phyloP scores from a whole-genome alignment of 2,797 vertebrate species.

The Epinephelus coioides region DNA sequence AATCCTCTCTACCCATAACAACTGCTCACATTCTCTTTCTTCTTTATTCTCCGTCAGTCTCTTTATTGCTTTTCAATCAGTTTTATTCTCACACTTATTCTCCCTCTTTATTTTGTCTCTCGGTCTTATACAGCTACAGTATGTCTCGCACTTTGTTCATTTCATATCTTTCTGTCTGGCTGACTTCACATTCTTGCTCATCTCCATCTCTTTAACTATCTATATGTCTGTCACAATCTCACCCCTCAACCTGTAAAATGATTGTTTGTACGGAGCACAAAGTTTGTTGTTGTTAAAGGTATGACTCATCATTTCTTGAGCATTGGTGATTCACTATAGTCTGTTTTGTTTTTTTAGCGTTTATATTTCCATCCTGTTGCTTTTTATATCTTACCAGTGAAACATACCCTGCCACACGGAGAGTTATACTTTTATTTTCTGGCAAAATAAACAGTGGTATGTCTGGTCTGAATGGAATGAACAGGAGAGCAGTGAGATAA shows the following conservation, averaged over 20 bases:
- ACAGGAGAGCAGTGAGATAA: not conserved
- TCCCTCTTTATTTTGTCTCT: not conserved
- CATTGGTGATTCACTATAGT: conserved; percentile 4
- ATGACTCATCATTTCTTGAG: conserved; percentile 36
- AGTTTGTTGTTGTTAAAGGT: conserved; percentile 13
- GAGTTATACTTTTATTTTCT: conserved; percentile 10
- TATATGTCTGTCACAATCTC: conserved; percentile 12
- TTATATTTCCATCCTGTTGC: not conserved
- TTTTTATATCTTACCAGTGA: not conserved
- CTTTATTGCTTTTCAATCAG: conserved; percentile 8
- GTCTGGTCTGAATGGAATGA: conserved; percentile 4
- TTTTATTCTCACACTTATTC: conserved; percentile 7
- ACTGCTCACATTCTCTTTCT: not conserved
- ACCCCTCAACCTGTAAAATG: conserved; percentile 5
- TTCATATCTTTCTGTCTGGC: not conserved
- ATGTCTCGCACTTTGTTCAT: conserved; percentile 4
- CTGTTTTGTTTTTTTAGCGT: not conserved
- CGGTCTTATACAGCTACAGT: too few relatives aligned
- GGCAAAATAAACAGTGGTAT: not conserved
- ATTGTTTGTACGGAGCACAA: not conserved
- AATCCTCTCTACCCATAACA: not conserved
- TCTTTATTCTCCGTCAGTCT: not conserved
- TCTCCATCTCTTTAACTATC: not conserved
- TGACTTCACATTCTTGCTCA: conserved; percentile 7
- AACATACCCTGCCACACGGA: not conserved